Percentiles rank a stretch among this genome's conserved stretches.
Evolutionary conservation across 1,140 invertebrate species (phyloP).

Genomic region (Bombus turneri): DNA sequence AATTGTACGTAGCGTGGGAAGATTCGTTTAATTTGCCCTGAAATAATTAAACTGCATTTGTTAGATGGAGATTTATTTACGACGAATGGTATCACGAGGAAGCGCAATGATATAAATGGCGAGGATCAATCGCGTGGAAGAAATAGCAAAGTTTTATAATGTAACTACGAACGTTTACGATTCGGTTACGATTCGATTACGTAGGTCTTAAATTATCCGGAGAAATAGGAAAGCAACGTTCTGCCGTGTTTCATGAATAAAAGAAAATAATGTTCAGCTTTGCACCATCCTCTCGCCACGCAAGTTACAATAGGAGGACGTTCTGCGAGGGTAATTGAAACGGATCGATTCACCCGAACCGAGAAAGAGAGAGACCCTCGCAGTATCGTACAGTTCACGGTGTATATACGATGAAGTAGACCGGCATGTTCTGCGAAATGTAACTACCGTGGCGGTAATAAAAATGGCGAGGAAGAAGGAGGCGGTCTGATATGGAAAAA

Average conservation of each 20-base stretch:
- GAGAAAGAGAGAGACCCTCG: neutral
- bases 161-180: too few relatives aligned
- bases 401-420: constrained; percentile 2
- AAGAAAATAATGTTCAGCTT: constrained; percentile 14
- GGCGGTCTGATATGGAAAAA: constrained; percentile 66
- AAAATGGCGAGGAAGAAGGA: constrained; percentile 62
- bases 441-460: constrained; percentile 40
- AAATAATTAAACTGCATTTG: neutral
- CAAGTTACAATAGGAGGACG: constrained; percentile 17
- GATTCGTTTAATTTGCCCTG: neutral
- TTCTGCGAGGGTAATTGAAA: constrained; percentile 40
- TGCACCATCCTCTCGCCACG: constrained; percentile 9
- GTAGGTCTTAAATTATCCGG: neutral
- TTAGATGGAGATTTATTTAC: neutral
- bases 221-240: neutral
- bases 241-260: constrained; percentile 27
- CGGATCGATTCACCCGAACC: constrained; percentile 50
- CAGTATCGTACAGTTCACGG: neutral
- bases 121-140: neutral
- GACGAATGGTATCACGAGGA: fast-evolving
- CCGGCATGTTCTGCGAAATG: constrained; percentile 27
- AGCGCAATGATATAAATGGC: fast-evolving
- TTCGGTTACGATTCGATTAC: neutral
- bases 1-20: neutral
- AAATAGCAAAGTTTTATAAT: neutral